Evolutionary conservation across 1,140 invertebrate species (phyloP).

Genomic region (Drosophila leontia): DNA sequence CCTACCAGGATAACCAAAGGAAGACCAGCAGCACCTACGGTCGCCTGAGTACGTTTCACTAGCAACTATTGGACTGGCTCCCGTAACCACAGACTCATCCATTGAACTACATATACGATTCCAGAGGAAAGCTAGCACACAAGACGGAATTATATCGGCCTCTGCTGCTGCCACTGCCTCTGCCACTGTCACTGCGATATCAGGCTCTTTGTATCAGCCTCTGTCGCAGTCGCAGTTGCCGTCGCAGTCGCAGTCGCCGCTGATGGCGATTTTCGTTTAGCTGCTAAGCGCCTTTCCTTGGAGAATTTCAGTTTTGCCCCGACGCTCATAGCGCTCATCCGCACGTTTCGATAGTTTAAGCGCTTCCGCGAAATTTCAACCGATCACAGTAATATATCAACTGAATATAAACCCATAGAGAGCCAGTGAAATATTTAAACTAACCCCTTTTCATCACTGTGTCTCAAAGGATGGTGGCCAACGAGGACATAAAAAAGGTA

Average conservation of each 20-base stretch:
- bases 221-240: slow-evolving; percentile 28
- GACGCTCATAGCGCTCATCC: slow-evolving; percentile 60
- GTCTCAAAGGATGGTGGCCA: slow-evolving; percentile 58
- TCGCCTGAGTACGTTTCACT: background rate
- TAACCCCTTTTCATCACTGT: background rate
- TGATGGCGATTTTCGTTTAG: slow-evolving; percentile 56
- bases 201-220: slow-evolving; percentile 28
- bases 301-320: slow-evolving; percentile 68
- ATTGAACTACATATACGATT: background rate
- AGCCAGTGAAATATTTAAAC: background rate
- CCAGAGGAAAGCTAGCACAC: slow-evolving; percentile 1
- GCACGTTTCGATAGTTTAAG: slow-evolving; percentile 60
- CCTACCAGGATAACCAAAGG: slow-evolving; percentile 6
- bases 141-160: slow-evolving; percentile 29
- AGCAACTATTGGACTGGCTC: background rate
- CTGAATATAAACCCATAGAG: background rate
- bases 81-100: slow-evolving; percentile 1
- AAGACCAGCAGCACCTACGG: background rate
- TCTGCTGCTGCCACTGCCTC: slow-evolving; percentile 18
- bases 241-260: slow-evolving; percentile 20
- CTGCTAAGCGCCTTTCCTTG: slow-evolving; percentile 72
- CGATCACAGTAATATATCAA: background rate
- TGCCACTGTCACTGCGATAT: slow-evolving; percentile 35
- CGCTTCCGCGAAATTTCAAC: slow-evolving; percentile 7
- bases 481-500: slow-evolving; percentile 68